Conservation (phyloP, 2,888 invertebrate species). For the Gasteruption jaculator region DNA sequence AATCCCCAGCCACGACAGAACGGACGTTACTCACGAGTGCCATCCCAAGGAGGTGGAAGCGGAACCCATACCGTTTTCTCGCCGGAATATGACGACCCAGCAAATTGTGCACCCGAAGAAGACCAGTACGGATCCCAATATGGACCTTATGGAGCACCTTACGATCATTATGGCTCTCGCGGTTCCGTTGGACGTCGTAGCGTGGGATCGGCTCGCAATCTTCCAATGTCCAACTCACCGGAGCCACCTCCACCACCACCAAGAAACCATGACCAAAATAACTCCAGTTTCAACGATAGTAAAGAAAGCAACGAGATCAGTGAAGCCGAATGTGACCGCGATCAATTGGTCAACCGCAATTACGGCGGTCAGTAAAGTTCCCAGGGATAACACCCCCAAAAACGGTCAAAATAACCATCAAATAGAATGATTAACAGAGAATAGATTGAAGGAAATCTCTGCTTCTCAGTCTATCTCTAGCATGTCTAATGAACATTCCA, state of each 20-base stretch:
- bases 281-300: constrained; percentile 82
- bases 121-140: constrained; percentile 89
- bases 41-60: constrained; percentile 72
- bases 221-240: constrained; percentile 59
- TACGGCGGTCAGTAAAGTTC: constrained; percentile 76
- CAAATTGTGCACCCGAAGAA: constrained; percentile 87
- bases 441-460: no score
- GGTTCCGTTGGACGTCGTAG: constrained; percentile 69
- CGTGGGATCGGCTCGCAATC: constrained; percentile 59
- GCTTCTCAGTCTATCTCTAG: no score
- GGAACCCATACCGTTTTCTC: constrained; percentile 58
- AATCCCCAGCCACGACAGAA: constrained; percentile 67
- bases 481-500: neutral
- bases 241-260: constrained; percentile 71
- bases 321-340: constrained; percentile 88
- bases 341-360: constrained; percentile 72
- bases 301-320: constrained; percentile 93
- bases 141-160: constrained; percentile 76
- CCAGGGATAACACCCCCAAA: no score
- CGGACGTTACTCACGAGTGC: constrained; percentile 71
- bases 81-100: constrained; percentile 90
- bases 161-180: constrained; percentile 85
- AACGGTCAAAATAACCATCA: no score
- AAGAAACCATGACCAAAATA: constrained; percentile 75
- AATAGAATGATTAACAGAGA: no score